phyloP scores from a whole-genome alignment of 2,888 invertebrate species.

The Nemotelus pantherinus region DNA sequence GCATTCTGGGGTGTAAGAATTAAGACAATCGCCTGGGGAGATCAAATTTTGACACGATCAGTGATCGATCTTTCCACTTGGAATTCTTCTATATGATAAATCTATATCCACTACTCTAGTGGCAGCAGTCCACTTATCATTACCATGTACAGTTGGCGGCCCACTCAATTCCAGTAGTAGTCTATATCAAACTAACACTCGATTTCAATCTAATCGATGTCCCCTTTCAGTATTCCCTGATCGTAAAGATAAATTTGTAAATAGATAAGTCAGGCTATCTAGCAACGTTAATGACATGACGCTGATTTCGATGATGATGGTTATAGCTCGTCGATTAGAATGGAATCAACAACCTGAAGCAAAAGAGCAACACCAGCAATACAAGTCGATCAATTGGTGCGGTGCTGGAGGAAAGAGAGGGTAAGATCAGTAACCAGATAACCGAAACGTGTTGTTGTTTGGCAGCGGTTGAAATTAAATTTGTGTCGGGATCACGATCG shows the following conservation, averaged over 20 bases:
- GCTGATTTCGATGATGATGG: constrained; percentile 19
- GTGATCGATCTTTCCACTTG: too few relatives aligned
- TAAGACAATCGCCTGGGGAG: too few relatives aligned
- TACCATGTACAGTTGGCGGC: too few relatives aligned
- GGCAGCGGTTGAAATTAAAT: constrained; percentile 18
- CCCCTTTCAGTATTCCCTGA: constrained; percentile 3
- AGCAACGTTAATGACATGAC: constrained; percentile 8
- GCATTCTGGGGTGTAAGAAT: too few relatives aligned
- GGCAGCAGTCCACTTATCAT: too few relatives aligned
- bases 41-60: too few relatives aligned
- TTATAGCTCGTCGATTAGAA: constrained; percentile 18
- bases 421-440: constrained; percentile 22
- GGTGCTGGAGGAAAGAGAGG: constrained; percentile 1
- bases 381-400: neutral
- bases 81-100: too few relatives aligned
- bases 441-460: constrained; percentile 23
- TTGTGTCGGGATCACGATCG: constrained; percentile 18
- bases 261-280: constrained; percentile 5
- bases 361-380: neutral
- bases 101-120: too few relatives aligned
- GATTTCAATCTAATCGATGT: too few relatives aligned
- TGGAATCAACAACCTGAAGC: constrained; percentile 37
- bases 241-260: neutral
- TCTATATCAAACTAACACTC: too few relatives aligned
- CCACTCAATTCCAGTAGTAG: too few relatives aligned